Percentiles rank a stretch among this genome's conserved stretches.
Conservation (phyloP, 1,140 invertebrate species). For the Eriocheir sinensis region DNA sequence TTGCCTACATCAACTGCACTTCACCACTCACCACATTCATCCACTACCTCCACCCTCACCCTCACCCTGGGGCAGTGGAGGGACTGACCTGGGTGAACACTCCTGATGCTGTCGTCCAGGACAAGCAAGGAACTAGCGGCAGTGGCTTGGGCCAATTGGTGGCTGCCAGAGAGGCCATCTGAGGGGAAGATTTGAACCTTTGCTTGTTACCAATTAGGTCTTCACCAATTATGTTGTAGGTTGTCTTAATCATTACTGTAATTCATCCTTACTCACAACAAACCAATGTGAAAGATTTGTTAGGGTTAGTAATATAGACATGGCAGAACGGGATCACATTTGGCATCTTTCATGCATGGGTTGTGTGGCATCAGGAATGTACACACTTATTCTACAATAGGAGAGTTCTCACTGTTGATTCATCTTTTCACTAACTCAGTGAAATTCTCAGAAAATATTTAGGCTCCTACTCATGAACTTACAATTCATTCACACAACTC, state of each 20-base stretch:
- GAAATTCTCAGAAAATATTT: too few relatives aligned
- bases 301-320: too few relatives aligned
- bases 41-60: not conserved
- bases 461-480: too few relatives aligned
- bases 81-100: constrained; percentile 97
- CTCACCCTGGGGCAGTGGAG: not conserved
- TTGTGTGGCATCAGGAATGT: not conserved
- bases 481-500: too few relatives aligned
- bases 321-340: too few relatives aligned
- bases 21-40: too few relatives aligned
- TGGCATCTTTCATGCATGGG: not conserved
- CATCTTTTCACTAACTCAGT: too few relatives aligned
- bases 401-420: too few relatives aligned
- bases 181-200: constrained; percentile 73
- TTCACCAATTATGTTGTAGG: not conserved
- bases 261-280: too few relatives aligned
- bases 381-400: too few relatives aligned
- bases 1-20: not conserved
- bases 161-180: constrained; percentile 98
- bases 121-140: constrained; percentile 95
- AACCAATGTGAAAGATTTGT: too few relatives aligned
- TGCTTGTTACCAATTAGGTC: not conserved
- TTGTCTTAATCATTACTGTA: too few relatives aligned
- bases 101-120: constrained; percentile 97
- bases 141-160: constrained; percentile 96